A percentile compares a stretch with the other conserved stretches of the same genome.
Conservation (phyloP, 2,113 vertebrate genomes). For the Pygoscelis adeliae region DNA sequence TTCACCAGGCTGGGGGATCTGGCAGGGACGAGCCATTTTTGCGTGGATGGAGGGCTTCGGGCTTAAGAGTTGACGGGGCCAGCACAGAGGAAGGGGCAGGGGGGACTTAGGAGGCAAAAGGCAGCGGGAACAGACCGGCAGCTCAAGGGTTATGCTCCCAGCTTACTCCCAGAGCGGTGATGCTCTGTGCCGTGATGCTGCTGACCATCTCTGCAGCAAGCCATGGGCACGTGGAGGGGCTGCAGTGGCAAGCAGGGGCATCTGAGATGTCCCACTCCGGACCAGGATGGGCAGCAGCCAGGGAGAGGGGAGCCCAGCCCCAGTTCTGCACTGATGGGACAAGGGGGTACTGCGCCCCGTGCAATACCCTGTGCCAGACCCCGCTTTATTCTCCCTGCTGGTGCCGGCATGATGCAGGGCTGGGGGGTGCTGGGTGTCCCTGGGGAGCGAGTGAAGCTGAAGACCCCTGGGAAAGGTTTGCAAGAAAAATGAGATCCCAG, state of each 20-base stretch:
- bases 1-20: not conserved
- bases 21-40: not conserved
- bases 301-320: not conserved
- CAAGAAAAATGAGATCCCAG: not conserved
- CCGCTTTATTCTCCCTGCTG: not conserved
- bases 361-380: not conserved
- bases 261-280: not conserved
- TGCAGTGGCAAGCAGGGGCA: rapidly evolving
- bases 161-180: rapidly evolving
- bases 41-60: not conserved
- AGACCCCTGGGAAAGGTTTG: not conserved
- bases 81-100: not conserved
- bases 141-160: not conserved
- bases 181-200: not conserved
- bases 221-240: rapidly evolving
- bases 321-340: too few species aligned
- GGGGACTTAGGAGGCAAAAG: not conserved
- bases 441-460: rapidly evolving
- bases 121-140: rapidly evolving
- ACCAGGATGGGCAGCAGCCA: not conserved
- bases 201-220: rapidly evolving
- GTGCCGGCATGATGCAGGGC: rapidly evolving
- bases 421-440: not conserved
- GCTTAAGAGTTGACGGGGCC: not conserved
- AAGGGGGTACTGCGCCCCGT: rapidly evolving